Percentiles rank a stretch among this genome's conserved stretches.
Evolutionary conservation across 2,888 invertebrate species (phyloP).

Genomic region (Criorhina ranunculi): DNA sequence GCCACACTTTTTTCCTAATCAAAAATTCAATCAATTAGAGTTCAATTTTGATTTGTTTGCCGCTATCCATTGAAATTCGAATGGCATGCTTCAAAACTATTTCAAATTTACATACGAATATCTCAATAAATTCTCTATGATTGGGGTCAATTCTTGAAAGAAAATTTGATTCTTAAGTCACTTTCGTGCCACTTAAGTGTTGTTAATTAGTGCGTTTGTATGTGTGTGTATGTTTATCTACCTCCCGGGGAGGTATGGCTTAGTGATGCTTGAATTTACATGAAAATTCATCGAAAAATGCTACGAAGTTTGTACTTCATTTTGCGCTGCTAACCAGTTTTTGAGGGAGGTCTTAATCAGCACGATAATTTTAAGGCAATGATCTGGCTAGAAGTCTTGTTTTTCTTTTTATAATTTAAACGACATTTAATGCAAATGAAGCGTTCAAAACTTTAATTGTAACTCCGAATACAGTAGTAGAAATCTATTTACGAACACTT

Average conservation of each 20-base stretch:
- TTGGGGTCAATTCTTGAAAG: conserved; percentile 9
- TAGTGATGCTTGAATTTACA: not conserved
- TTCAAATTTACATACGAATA: not conserved
- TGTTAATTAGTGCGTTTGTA: conserved; percentile 4
- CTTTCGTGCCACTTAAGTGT: conserved; percentile 16
- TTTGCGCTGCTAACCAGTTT: not conserved
- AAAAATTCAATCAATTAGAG: conserved; percentile 3
- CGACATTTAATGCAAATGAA: not conserved
- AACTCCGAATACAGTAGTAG: too few species aligned
- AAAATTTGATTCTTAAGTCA: conserved; percentile 3
- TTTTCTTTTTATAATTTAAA: not conserved
- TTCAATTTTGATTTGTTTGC: conserved; percentile 5
- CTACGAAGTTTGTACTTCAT: not conserved
- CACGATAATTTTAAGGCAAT: not conserved
- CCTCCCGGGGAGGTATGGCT: not conserved
- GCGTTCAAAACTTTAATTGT: not conserved
- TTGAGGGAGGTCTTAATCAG: not conserved
- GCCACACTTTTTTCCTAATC: not conserved
- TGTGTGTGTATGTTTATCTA: too few species aligned
- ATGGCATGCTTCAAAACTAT: not conserved
- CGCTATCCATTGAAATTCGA: not conserved
- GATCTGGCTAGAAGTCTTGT: not conserved
- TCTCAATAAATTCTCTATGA: conserved; percentile 12
- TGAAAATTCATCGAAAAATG: not conserved
- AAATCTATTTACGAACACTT: too few species aligned